Percentiles rank a stretch among this genome's conserved stretches.
Conservation (phyloP, 2,113 vertebrate genomes). For the Petroica traversi region DNA sequence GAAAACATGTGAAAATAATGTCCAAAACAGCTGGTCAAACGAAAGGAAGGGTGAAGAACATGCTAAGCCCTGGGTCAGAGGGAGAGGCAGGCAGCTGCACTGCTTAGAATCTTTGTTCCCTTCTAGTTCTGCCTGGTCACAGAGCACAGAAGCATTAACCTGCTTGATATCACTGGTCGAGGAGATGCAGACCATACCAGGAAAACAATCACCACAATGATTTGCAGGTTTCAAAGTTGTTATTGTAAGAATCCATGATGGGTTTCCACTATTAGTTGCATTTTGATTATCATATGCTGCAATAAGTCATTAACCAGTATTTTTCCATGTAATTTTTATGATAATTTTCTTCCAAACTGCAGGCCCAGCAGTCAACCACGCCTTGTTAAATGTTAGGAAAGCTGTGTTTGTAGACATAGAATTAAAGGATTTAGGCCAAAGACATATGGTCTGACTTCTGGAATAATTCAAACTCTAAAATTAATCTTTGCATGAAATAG, state of each 20-base stretch:
- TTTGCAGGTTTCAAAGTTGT: background rate
- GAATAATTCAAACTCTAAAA: background rate
- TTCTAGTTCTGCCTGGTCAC: background rate
- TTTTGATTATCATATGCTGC: background rate
- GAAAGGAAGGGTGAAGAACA: background rate
- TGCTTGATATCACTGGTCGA: background rate
- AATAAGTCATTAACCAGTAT: background rate
- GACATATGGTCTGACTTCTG: background rate
- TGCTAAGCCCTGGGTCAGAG: background rate
- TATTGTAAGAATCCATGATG: background rate
- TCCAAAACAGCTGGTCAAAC: background rate
- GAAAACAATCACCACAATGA: background rate
- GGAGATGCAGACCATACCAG: fast-evolving
- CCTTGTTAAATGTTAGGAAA: background rate
- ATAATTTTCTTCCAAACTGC: background rate
- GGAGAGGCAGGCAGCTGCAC: background rate
- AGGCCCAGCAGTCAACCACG: background rate
- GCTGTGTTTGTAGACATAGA: background rate
- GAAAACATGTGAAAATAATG: background rate
- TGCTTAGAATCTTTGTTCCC: fast-evolving
- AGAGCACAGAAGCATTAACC: background rate
- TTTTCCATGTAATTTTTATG: background rate
- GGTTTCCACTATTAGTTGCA: background rate
- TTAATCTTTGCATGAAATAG: background rate
- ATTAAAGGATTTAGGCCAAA: background rate